These are phyloP conservation scores for Onychorhynchus coronatus DNA, from an alignment of 2,113 vertebrate genomes.

Conservation along the genomic window DNA sequence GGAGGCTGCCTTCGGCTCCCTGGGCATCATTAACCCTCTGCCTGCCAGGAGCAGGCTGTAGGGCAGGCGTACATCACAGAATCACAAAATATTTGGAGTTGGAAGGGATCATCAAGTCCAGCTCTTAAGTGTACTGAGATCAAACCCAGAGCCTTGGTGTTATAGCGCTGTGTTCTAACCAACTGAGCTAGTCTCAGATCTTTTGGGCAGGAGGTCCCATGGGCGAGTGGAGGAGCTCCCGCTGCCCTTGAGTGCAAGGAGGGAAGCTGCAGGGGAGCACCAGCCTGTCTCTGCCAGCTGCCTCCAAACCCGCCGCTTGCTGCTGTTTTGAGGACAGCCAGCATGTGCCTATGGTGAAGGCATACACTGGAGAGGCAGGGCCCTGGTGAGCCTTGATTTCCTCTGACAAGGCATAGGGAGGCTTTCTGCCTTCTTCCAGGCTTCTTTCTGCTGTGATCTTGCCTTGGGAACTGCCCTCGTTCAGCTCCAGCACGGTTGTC, in stretches of 20 bases:
- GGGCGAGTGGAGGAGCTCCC: background rate
- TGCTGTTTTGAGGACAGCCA: background rate
- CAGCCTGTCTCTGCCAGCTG: background rate
- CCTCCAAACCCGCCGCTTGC: background rate
- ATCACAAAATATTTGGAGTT: background rate
- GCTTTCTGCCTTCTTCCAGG: background rate
- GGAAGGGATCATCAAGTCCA: background rate
- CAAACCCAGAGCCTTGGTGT: background rate
- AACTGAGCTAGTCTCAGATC: background rate
- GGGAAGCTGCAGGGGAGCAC: background rate
- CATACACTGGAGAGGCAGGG: background rate
- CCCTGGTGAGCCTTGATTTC: background rate
- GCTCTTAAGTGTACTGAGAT: background rate
- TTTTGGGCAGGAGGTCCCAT: background rate
- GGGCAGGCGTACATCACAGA: rapidly evolving
- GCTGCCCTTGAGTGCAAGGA: rapidly evolving
- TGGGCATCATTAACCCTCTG: conserved; percentile 68
- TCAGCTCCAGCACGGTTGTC: rapidly evolving
- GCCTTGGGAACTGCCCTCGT: background rate
- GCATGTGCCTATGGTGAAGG: background rate
- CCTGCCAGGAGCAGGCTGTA: background rate
- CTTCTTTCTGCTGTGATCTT: background rate
- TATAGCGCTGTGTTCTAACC: background rate
- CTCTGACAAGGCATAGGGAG: background rate
- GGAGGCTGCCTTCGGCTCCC: conserved; percentile 55